Percentiles rank a stretch among this genome's conserved stretches.
Conservation (phyloP, 1,140 invertebrate genomes). For the Solen grandis region DNA sequence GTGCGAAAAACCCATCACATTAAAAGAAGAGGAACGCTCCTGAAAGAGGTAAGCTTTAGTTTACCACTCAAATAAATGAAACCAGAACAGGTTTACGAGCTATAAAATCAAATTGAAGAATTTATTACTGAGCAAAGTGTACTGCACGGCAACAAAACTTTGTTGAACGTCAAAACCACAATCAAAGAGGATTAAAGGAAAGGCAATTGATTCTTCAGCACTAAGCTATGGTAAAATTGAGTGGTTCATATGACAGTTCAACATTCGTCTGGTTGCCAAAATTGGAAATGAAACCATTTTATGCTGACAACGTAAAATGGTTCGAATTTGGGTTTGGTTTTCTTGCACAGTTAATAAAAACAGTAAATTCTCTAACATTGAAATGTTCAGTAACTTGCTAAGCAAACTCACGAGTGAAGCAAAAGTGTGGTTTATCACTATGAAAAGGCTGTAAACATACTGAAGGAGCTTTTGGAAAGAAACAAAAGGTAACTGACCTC, state of each 20-base stretch:
- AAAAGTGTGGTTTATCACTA: slow-evolving; percentile 2
- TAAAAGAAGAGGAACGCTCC: background rate
- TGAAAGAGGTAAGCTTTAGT: background rate
- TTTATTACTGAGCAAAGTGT: background rate
- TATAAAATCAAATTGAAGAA: background rate
- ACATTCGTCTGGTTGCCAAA: slow-evolving; percentile 8
- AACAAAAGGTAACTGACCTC: background rate
- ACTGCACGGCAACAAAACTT: slow-evolving; percentile 4
- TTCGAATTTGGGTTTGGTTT: slow-evolving; percentile 1
- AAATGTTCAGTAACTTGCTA: slow-evolving; percentile 8
- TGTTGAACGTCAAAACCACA: slow-evolving; percentile 1
- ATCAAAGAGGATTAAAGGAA: background rate
- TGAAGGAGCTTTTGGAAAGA: slow-evolving; percentile 9
- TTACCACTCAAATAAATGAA: too few species aligned
- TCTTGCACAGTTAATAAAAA: slow-evolving; percentile 5
- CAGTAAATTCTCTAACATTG: background rate
- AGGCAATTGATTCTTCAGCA: background rate
- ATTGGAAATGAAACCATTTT: background rate
- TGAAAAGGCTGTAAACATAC: background rate
- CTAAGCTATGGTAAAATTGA: background rate
- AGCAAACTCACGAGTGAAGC: background rate
- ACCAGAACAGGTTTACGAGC: background rate
- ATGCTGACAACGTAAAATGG: slow-evolving; percentile 17
- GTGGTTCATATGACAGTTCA: background rate
- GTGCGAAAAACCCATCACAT: background rate